Conservation (phyloP, 2,797 vertebrate genomes). For the Hirundo rustica region DNA sequence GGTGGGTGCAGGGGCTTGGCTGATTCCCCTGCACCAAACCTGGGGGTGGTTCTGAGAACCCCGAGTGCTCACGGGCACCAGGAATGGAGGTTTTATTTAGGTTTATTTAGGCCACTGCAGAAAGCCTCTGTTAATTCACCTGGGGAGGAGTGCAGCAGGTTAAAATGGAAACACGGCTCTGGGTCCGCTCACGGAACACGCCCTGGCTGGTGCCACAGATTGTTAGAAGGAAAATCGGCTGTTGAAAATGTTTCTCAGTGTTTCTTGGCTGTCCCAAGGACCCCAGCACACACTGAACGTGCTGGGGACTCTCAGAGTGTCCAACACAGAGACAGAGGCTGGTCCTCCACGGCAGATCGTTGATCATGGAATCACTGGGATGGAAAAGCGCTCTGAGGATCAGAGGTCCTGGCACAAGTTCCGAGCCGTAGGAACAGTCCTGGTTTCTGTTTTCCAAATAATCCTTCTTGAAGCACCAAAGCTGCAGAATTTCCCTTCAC, state of each 20-base stretch:
- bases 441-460: not conserved
- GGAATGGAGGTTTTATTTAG: constrained; percentile 16
- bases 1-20: not conserved
- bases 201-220: accelerated
- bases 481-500: not conserved
- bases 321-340: not conserved
- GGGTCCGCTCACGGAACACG: not conserved
- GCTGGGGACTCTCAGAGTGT: accelerated
- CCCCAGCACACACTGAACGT: accelerated
- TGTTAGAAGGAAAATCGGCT: not conserved
- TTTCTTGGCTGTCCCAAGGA: not conserved
- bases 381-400: not conserved
- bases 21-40: not conserved
- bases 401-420: not conserved
- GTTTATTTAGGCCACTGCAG: constrained; percentile 17
- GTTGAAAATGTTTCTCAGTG: not conserved
- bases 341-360: accelerated
- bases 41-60: not conserved
- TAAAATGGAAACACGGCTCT: not conserved
- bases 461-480: not conserved
- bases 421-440: not conserved
- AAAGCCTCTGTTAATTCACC: constrained; percentile 19
- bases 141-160: not conserved
- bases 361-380: not conserved
- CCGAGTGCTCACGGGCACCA: not conserved